Evolutionary conservation across 2,888 invertebrate genomes (phyloP), one percentile per base, ranked within the genome.

Genomic region (Cantharis nigra): DNA sequence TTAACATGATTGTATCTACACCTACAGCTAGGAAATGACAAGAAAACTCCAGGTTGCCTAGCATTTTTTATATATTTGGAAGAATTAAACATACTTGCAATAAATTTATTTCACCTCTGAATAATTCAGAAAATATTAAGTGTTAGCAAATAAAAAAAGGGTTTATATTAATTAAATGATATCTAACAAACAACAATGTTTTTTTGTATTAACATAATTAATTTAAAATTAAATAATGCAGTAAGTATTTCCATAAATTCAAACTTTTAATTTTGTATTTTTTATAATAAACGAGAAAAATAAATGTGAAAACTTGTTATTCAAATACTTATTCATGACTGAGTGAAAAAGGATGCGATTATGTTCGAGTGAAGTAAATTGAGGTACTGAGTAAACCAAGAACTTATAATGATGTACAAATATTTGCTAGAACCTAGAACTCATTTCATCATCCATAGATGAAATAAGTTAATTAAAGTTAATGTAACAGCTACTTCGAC

Each of bases 381-480:
- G 78, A 74, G 78, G 78, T 77, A 71, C 71, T 73, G 64, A 73
- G 77, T 78, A 77, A 80, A 80, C 77, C 72, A 62, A 74, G 73
- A 80, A 76, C 63, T 80, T 78, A 76, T 80, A 80, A 80, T 80
- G 80, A 77, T 80, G 78, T 80, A 77, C 80, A 80, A 80, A 80
- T 80, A 80, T 80, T 80, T 80, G 77, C 70, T 74, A 69, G 71
- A 77, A 78, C 76, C 74, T 74, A 69, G 71, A 77, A 78, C 76
- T 78, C 75, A 76, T 78, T 76, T 76, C 74, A 73, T 74, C 78
- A 69, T 65, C 67, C 69, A 72, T 73, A 78, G 71, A 80, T 78
- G 78, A 78, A 80, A 80, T 80, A 80, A 80, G 80, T 80, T 80
- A 80, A 80, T 80, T 80, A 80, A 78, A 80, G 72, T 80, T 78